Conservation (phyloP, 2,888 invertebrate genomes). For the Eupsilia transversa region DNA sequence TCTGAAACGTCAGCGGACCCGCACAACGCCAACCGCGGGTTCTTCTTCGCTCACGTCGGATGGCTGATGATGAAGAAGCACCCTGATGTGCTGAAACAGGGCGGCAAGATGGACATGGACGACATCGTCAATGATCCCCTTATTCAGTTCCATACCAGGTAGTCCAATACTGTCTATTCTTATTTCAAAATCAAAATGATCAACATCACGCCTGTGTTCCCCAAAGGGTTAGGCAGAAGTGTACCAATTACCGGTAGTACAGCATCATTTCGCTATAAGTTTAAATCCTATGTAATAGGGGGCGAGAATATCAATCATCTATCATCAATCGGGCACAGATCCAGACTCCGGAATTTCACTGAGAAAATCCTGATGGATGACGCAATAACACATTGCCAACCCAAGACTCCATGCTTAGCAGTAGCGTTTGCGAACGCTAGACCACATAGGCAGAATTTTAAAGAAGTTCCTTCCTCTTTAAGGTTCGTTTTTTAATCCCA, state of each 20-base stretch:
- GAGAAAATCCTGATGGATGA: no score
- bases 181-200: not conserved
- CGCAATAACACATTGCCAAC: no score
- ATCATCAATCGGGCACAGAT: no score
- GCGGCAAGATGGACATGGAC: slow-evolving; percentile 94
- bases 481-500: no score
- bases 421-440: no score
- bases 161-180: slow-evolving; percentile 61
- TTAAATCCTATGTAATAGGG: not conserved
- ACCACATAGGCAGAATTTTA: no score
- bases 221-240: no score
- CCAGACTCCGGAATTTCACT: no score
- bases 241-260: not conserved
- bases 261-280: not conserved
- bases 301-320: no score
- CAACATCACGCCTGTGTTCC: not conserved
- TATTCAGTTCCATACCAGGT: slow-evolving; percentile 94
- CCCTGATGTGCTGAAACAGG: slow-evolving; percentile 95
- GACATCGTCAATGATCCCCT: slow-evolving; percentile 95
- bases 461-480: no score
- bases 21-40: slow-evolving; percentile 95
- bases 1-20: slow-evolving; percentile 96
- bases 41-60: slow-evolving; percentile 98
- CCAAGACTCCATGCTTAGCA: no score
- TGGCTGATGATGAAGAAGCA: slow-evolving; percentile 98